Percentiles rank a stretch among this genome's conserved stretches.
phyloP scores from a whole-genome alignment of 2,888 invertebrate genomes.

The Drosophila quinaria region DNA sequence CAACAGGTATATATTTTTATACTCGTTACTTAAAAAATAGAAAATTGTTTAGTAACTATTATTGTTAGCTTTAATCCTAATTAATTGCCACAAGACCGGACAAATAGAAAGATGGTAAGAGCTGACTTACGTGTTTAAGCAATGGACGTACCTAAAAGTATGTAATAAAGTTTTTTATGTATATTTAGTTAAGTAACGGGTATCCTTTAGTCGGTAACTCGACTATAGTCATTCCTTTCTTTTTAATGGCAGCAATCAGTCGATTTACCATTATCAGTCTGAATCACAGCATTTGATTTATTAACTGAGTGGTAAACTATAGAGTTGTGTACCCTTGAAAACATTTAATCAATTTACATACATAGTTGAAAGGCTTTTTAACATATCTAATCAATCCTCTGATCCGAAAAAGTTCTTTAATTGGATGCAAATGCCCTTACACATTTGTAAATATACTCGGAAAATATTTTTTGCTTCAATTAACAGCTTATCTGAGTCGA shows the following conservation, averaged over 20 bases:
- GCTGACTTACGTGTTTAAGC: too few relatives aligned
- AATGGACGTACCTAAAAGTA: too few relatives aligned
- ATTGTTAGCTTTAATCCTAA: too few relatives aligned
- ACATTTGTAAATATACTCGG: not conserved
- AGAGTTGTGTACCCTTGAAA: conserved; percentile 4
- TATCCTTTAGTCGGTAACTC: too few relatives aligned
- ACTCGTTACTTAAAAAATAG: too few relatives aligned
- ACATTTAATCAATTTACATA: not conserved
- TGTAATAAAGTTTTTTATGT: too few relatives aligned
- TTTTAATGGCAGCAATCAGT: not conserved
- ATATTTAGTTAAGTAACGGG: too few relatives aligned
- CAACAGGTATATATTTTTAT: not conserved
- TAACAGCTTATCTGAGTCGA: conserved; percentile 9
- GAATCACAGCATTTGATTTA: too few relatives aligned
- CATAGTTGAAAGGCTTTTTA: not conserved
- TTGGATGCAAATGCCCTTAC: conserved; percentile 3
- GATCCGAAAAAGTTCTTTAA: conserved; percentile 8
- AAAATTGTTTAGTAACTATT: too few relatives aligned
- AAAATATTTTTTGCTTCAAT: conserved; percentile 5
- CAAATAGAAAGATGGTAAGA: too few relatives aligned
- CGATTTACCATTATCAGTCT: not conserved
- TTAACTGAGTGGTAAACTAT: not conserved
- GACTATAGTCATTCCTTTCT: not conserved
- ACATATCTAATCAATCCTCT: not conserved
- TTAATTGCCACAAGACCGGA: too few relatives aligned